Conservation (phyloP, 2,888 invertebrate species). For the Orgyia antiqua region DNA sequence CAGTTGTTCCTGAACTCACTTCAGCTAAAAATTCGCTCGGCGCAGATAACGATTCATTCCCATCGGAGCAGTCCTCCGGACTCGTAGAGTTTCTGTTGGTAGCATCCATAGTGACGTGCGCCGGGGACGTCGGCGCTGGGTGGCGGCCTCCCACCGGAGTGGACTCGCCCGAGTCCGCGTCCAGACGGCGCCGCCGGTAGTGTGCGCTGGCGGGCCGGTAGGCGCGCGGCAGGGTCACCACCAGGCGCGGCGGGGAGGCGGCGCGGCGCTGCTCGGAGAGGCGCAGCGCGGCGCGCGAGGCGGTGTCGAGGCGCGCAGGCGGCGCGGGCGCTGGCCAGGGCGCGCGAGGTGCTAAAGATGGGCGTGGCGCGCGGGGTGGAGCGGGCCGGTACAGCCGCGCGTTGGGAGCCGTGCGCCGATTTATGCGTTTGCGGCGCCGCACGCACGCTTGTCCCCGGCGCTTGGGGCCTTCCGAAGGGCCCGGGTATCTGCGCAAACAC, state of each 20-base stretch:
- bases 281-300: conserved; percentile 31
- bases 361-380: conserved; percentile 35
- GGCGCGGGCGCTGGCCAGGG: conserved; percentile 35
- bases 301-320: conserved; percentile 27
- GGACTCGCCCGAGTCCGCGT: conserved; percentile 21
- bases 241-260: conserved; percentile 21
- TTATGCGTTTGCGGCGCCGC: conserved; percentile 31
- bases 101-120: conserved; percentile 30
- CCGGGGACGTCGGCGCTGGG: conserved; percentile 2
- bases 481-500: no score
- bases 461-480: conserved; percentile 1
- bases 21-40: conserved; percentile 88
- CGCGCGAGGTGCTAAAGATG: conserved; percentile 28
- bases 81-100: conserved; percentile 57
- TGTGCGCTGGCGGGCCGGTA: conserved; percentile 24
- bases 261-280: conserved; percentile 24
- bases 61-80: conserved; percentile 83
- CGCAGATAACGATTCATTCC: conserved; percentile 85
- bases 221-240: conserved; percentile 27
- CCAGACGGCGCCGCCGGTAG: conserved; percentile 21
- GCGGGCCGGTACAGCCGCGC: conserved; percentile 56
- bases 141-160: conserved; percentile 17
- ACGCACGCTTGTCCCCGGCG: conserved; percentile 17
- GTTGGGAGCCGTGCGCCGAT: conserved; percentile 46
- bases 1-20: conserved; percentile 54